phyloP scores from a whole-genome alignment of 2,113 vertebrate species.

The Microcebus murinus region DNA sequence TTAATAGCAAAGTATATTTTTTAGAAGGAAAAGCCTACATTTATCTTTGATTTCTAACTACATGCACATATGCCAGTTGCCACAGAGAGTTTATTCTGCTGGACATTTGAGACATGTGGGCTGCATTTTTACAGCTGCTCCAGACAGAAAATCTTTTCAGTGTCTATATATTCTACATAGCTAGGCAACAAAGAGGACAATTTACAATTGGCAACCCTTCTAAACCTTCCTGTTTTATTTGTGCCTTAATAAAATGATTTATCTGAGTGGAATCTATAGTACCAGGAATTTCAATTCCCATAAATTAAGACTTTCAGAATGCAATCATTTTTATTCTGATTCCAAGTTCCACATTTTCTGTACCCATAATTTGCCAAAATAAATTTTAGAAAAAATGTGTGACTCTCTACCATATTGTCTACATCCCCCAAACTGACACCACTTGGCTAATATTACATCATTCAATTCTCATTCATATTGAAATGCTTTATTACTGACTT shows the following conservation, averaged over 20 bases:
- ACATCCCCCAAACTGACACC: neutral
- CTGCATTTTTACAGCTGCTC: constrained; percentile 19
- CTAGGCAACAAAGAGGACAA: neutral
- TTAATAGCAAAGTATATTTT: constrained; percentile 39
- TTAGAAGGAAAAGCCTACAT: neutral
- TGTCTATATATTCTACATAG: neutral
- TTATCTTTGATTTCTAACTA: constrained; percentile 59
- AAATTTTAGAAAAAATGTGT: constrained; percentile 5
- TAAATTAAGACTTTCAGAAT: neutral
- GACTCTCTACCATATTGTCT: constrained; percentile 25
- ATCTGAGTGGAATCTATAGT: neutral
- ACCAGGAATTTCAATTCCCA: neutral
- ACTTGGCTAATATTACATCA: neutral
- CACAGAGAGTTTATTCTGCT: constrained; percentile 38
- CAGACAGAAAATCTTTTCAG: constrained; percentile 9
- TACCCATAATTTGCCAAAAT: constrained; percentile 23
- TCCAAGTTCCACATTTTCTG: neutral
- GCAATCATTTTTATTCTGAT: constrained; percentile 44
- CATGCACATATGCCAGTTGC: neutral
- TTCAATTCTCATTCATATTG: constrained; percentile 41
- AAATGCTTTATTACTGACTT: constrained; percentile 33
- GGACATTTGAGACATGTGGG: neutral
- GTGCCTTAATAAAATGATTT: neutral
- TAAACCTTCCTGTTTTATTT: neutral
- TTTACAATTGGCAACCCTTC: neutral